A percentile compares a stretch with the other conserved stretches of the same genome.
Evolutionary conservation across 2,888 invertebrate genomes (phyloP).

Genomic region (Apodemia mormo): DNA sequence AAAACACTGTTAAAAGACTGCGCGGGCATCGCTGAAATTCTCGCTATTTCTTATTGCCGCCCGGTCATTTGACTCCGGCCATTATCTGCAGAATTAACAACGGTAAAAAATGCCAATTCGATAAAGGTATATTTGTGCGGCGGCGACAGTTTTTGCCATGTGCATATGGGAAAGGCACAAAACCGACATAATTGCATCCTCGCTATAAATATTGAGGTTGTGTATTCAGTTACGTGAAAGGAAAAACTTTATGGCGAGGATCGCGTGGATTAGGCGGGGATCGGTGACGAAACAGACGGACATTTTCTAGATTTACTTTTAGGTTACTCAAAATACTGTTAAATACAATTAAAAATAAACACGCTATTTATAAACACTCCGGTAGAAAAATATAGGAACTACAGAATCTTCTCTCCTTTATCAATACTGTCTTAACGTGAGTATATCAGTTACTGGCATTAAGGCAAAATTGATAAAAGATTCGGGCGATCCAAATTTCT

Average conservation of each 20-base stretch:
- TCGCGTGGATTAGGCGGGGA: constrained; percentile 13
- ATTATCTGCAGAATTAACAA: constrained; percentile 79
- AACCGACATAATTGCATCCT: constrained; percentile 58
- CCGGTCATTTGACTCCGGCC: constrained; percentile 77
- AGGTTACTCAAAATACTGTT: no score
- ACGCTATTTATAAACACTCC: no score
- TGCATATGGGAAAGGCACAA: constrained; percentile 60
- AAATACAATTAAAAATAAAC: no score
- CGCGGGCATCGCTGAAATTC: constrained; percentile 78
- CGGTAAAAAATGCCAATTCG: constrained; percentile 71
- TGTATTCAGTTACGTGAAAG: constrained; percentile 39
- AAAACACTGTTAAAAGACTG: constrained; percentile 73
- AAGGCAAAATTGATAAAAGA: no score
- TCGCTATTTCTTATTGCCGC: constrained; percentile 71
- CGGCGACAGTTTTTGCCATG: constrained; percentile 66
- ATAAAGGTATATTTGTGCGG: constrained; percentile 71
- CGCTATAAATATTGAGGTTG: constrained; percentile 71
- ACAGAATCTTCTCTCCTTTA: no score
- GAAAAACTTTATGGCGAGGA: constrained; percentile 60
- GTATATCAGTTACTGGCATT: no score
- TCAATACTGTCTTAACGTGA: no score
- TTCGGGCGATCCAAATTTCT: no score
- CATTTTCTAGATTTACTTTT: neutral
- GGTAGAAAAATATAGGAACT: no score
- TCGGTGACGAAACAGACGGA: neutral